Conservation (phyloP, 2,113 vertebrate genomes). For the Ameiurus melas region DNA sequence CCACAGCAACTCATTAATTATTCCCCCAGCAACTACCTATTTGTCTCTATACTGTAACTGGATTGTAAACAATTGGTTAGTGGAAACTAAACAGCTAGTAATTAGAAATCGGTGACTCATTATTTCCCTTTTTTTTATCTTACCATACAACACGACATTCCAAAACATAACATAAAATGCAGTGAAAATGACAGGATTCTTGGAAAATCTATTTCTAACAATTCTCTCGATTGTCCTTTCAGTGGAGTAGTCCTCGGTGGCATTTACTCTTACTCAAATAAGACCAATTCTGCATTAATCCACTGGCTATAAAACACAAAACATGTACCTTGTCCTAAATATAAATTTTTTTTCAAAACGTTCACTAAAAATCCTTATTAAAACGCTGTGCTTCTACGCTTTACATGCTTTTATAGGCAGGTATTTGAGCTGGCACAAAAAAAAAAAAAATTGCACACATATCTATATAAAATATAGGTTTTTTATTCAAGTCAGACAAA, state of each 20-base stretch:
- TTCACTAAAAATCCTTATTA: not conserved
- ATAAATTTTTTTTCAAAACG: not conserved
- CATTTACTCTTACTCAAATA: not conserved
- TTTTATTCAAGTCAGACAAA: not conserved
- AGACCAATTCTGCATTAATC: not conserved
- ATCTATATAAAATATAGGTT: not conserved
- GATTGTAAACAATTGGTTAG: not conserved
- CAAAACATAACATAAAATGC: not conserved
- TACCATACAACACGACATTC: not conserved
- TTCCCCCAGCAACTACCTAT: too few relatives aligned
- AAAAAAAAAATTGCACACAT: not conserved
- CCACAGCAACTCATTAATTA: conserved; percentile 9
- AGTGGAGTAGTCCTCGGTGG: not conserved
- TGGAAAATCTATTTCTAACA: not conserved
- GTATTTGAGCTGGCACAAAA: not conserved
- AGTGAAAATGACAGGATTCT: not conserved
- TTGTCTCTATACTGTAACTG: not conserved
- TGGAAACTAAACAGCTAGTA: not conserved
- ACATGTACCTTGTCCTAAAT: not conserved
- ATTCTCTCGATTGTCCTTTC: not conserved
- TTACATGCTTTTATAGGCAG: not conserved
- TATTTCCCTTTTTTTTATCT: not conserved
- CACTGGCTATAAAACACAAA: not conserved
- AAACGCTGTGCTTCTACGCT: not conserved
- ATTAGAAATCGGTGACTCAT: not conserved